Evolutionary conservation across 2,113 vertebrate species (phyloP), one percentile per base, ranked within the genome.

Genomic region (Peromyscus polionotus): DNA sequence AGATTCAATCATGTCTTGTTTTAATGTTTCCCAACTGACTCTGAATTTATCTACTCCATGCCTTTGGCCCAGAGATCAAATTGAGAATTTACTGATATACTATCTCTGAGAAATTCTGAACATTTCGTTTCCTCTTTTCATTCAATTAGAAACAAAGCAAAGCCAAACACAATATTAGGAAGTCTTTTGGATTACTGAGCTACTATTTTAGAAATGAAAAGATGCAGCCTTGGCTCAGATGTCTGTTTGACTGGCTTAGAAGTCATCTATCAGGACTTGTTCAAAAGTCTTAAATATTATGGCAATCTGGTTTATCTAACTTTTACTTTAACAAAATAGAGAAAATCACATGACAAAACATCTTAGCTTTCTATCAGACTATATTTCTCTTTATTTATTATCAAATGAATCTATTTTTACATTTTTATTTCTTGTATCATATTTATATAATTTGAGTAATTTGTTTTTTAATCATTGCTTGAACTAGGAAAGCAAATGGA

Each of bases 1-100:
- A 36, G 63, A 63, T 83, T 73, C 80, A 83, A 5, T 83, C 61
- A 79, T 33, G 57, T 63, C 54, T 59, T 88, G 42, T 51, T 33
- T 72, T 91, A 92, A 91, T 90, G 76, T 14, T 70, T 36, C 65
- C 9, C 12, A 20, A n/a, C 54, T 65, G 70, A 83, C 48, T 81
- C n/a, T 72, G 59, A 85, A 75, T 39, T 95, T 80, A 93, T 94
- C 68, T 77, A 24, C 22, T 81, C 14, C 14, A 22, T 79, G 77
- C 24, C 76, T 95, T 92, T 88, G 94, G 85, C 70, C n/a, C 57
- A 36, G 59, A 95, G 92, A 88, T 75, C 68, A 96, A 90, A 90
- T 45, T 85, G n/a, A 83, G 33, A 31, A 28, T 65, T 91, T 88
- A 12, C 12, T 68, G 84, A 59, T 48, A 28, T 3, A 6, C 13